phyloP scores from a whole-genome alignment of 2,113 vertebrate species.

The Hippocampus barbouri region DNA sequence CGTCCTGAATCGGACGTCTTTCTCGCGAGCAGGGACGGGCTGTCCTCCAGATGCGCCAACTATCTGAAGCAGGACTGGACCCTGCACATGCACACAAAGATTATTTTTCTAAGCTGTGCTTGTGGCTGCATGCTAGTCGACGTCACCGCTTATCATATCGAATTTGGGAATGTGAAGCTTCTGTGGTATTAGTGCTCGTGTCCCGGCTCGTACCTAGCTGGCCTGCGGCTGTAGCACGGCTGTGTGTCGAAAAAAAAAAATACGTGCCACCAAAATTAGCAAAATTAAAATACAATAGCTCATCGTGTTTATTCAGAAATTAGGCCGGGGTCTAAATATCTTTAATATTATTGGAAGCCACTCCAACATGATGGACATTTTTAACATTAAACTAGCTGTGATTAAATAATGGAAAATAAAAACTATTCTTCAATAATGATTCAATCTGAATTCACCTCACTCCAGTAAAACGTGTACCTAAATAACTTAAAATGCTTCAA shows the following conservation, averaged over 20 bases:
- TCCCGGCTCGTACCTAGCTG: conserved; percentile 25
- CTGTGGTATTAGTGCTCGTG: conserved; percentile 5
- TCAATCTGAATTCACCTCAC: no score
- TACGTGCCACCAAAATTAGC: background rate
- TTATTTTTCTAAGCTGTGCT: conserved; percentile 4
- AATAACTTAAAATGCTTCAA: no score
- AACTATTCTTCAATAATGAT: no score
- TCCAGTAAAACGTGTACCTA: no score
- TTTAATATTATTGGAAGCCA: no score
- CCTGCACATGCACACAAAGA: conserved; percentile 6
- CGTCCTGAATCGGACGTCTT: conserved; percentile 6
- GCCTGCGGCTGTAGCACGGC: background rate
- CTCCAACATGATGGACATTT: no score
- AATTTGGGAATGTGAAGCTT: conserved; percentile 8
- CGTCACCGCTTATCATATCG: background rate
- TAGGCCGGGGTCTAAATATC: no score
- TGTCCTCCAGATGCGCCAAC: conserved; percentile 41
- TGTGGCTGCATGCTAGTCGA: conserved; percentile 31
- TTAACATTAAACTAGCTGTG: no score
- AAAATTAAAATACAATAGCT: background rate
- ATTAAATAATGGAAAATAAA: no score
- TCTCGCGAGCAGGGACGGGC: conserved; percentile 41
- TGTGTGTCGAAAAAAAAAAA: background rate
- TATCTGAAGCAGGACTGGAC: conserved; percentile 27
- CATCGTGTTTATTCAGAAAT: background rate